These are phyloP conservation scores for Alloplasta piceator DNA, from an alignment of 2,888 invertebrate genomes.

Conservation along the genomic window DNA sequence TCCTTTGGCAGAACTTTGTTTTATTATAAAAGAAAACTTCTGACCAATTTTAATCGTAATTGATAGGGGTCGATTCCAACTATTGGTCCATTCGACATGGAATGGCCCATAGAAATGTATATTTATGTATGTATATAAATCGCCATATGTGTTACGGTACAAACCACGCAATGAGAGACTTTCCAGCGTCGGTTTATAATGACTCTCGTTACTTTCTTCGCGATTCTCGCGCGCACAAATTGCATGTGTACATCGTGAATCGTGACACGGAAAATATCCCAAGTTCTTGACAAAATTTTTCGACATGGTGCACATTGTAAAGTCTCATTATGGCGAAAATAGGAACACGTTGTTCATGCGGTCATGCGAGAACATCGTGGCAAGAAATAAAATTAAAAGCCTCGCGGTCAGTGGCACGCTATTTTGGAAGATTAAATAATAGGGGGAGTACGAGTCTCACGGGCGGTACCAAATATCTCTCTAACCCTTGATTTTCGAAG, in stretches of 20 bases:
- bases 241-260: constrained; percentile 5
- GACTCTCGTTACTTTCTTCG: constrained; percentile 52
- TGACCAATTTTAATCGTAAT: too few species aligned
- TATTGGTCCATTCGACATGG: too few species aligned
- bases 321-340: neutral
- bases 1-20: too few species aligned
- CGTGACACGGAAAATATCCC: constrained; percentile 40
- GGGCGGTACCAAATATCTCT: neutral
- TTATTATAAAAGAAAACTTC: too few species aligned
- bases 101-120: too few species aligned
- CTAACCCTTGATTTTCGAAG: constrained; percentile 71
- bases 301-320: constrained; percentile 8
- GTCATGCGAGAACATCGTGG: constrained; percentile 4
- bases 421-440: constrained; percentile 57
- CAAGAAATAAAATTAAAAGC: constrained; percentile 1
- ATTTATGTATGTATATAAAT: too few species aligned
- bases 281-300: constrained; percentile 13
- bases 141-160: constrained; percentile 23
- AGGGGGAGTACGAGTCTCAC: constrained; percentile 17
- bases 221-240: neutral
- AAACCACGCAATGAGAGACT: constrained; percentile 51
- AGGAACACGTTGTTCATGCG: neutral
- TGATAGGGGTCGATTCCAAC: too few species aligned
- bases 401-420: neutral
- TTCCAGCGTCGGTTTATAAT: constrained; percentile 50